Percentiles rank a stretch among this genome's conserved stretches.
These are phyloP conservation scores for Pygoscelis antarcticus DNA, from an alignment of 2,113 vertebrate species.

Conservation along the genomic window DNA sequence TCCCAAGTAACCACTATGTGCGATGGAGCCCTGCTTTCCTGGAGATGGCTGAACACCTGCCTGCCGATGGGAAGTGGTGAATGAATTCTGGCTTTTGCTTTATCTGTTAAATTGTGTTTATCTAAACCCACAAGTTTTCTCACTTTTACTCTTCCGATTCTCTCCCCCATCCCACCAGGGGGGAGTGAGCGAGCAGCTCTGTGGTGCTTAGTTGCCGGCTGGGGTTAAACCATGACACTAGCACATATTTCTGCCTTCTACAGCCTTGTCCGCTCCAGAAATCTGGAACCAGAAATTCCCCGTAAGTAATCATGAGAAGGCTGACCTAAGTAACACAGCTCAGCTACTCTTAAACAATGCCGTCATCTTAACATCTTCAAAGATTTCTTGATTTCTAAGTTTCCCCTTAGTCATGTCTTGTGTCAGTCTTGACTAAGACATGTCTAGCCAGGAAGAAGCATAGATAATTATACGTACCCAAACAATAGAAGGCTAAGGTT, in stretches of 20 bases:
- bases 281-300: neutral
- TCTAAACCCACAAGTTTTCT: too few species aligned
- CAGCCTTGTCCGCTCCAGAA: neutral
- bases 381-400: neutral
- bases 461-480: neutral
- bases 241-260: neutral
- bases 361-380: neutral
- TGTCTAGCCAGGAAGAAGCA: neutral
- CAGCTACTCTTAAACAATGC: neutral
- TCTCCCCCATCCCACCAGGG: too few species aligned
- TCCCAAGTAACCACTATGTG: too few species aligned
- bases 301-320: neutral
- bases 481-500: neutral
- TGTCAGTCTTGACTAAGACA: neutral
- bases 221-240: too few species aligned
- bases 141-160: too few species aligned
- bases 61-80: too few species aligned
- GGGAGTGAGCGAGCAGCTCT: too few species aligned
- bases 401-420: conserved; percentile 17
- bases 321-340: neutral
- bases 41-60: too few species aligned
- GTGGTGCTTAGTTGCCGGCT: too few species aligned
- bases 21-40: too few species aligned
- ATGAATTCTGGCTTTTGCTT: too few species aligned
- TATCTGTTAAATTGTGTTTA: too few species aligned